Base-by-base conservation (phyloP, 1,140 invertebrate species). In the Muscidifurax raptorellus region DNA sequence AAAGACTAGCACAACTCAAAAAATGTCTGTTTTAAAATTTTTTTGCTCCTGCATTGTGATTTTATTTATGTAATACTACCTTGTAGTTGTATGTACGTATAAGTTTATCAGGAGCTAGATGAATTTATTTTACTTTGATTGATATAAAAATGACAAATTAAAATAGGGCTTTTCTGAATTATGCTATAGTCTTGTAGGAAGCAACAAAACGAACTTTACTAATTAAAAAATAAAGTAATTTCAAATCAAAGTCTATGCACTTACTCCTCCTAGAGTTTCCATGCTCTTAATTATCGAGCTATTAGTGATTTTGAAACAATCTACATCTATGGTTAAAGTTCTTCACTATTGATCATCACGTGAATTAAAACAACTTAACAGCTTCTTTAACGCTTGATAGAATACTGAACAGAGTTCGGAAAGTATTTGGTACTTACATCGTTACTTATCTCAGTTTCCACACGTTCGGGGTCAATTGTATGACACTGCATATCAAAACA, bases 401-500 rank as follows among this genome's bases (percentile, higher is more conserved):
- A 85, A 87, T 71, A 87, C 27, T 89, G 86, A 87, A 85, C 84
- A 79, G 36, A 84, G 80, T 83, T 87, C 32, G 30, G 44, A 67
- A 28, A 36, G 30, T 44, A 72, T 87, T 84, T 18, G 22, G 79
- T 92, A 93, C 91, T 92, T 92, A 93, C 92, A 87, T 92, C 89
- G 86, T 85, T 80, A 67, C 83, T 91, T 92, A 93, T 92, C 91
- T 88, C 80, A 9, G 86, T 90, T 88, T 92, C 89, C 89, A 89
- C 88, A 89, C 87, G 87, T 87, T 89, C 82, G 69, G 88, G 91
- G 90, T 92, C 91, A 91, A 89, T 85, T 25, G 89, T 80, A 81
- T 91, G 90, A 92, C 90, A 89, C 88, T 90, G 87, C 91, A 92
- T 93, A 91, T 92, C 91, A 86, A 84, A 88, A 83, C 88, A 91